A percentile compares a stretch with the other conserved stretches of the same genome.
These are phyloP conservation scores for Jordanella pulchra DNA, from an alignment of 2,797 vertebrate genomes.

Conservation along the genomic window DNA sequence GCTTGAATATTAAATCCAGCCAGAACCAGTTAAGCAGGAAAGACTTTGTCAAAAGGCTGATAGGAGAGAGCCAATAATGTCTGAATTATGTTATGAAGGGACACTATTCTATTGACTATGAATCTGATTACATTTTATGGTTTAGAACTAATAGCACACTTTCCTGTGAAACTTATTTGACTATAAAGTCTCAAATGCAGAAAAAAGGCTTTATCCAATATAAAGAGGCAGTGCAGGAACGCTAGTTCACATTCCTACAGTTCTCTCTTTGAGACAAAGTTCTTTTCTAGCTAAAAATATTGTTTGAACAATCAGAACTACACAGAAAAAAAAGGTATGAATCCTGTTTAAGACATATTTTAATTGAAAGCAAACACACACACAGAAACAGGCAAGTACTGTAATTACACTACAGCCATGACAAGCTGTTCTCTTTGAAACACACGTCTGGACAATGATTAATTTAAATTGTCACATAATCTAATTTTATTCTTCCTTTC, in stretches of 20 bases:
- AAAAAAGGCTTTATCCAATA: conserved; percentile 50
- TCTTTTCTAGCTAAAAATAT: conserved; percentile 44
- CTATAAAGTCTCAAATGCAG: conserved; percentile 60
- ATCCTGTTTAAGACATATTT: conserved; percentile 40
- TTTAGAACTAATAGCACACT: conserved; percentile 63
- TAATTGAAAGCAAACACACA: conserved; percentile 28
- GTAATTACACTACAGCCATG: conserved; percentile 69
- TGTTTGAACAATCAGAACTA: conserved; percentile 18
- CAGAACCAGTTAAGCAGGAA: conserved; percentile 52
- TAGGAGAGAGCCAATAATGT: conserved; percentile 65
- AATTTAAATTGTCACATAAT: conserved; percentile 78
- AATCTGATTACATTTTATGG: conserved; percentile 69
- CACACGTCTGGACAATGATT: conserved; percentile 70
- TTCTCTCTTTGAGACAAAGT: conserved; percentile 38
- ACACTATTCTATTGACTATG: conserved; percentile 66
- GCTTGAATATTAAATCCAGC: conserved; percentile 55
- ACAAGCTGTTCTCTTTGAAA: conserved; percentile 66
- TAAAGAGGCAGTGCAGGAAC: conserved; percentile 40
- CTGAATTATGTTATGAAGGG: conserved; percentile 64
- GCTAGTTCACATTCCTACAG: conserved; percentile 50
- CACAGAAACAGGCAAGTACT: conserved; percentile 19
- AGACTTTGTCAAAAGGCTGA: conserved; percentile 48
- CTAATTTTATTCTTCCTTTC: conserved; percentile 74
- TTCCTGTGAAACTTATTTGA: conserved; percentile 68
- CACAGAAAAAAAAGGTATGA: neutral